Conservation (phyloP, 2,797 vertebrate species). For the Notoglanidium macrostoma region DNA sequence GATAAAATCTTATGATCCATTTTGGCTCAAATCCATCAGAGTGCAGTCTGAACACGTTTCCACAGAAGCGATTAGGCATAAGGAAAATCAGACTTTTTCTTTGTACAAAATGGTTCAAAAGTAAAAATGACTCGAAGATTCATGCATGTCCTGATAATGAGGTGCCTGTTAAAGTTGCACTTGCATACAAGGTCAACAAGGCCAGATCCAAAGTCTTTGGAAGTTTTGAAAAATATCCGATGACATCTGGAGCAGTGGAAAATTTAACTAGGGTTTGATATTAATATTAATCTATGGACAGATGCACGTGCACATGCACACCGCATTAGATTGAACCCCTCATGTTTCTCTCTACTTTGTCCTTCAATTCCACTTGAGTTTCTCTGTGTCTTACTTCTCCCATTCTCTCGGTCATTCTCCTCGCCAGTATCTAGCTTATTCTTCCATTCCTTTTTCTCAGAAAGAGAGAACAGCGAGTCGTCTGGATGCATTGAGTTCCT, state of each 20-base stretch:
- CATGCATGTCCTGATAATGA: neutral
- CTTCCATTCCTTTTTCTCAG: slow-evolving; percentile 55
- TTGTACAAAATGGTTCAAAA: too few species aligned
- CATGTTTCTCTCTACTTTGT: neutral
- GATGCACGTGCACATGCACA: neutral
- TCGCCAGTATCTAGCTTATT: slow-evolving; percentile 32
- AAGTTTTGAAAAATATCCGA: neutral
- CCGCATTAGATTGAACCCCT: neutral
- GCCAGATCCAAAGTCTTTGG: neutral
- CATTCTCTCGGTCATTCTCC: neutral
- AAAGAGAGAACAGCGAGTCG: slow-evolving; percentile 55
- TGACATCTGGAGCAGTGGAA: neutral
- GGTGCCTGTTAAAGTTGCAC: neutral
- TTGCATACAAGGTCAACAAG: neutral
- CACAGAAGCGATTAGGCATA: too few species aligned
- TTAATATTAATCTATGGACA: neutral
- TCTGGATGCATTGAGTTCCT: slow-evolving; percentile 63
- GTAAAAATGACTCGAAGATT: neutral
- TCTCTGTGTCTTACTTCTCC: neutral
- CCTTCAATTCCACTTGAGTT: neutral
- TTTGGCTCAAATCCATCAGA: neutral
- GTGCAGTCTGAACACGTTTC: neutral
- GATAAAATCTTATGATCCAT: neutral
- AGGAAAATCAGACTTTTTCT: neutral
- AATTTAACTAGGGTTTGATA: neutral